Evolutionary conservation across 1,140 invertebrate species (phyloP).

Genomic region (Drosophila sturtevanti): DNA sequence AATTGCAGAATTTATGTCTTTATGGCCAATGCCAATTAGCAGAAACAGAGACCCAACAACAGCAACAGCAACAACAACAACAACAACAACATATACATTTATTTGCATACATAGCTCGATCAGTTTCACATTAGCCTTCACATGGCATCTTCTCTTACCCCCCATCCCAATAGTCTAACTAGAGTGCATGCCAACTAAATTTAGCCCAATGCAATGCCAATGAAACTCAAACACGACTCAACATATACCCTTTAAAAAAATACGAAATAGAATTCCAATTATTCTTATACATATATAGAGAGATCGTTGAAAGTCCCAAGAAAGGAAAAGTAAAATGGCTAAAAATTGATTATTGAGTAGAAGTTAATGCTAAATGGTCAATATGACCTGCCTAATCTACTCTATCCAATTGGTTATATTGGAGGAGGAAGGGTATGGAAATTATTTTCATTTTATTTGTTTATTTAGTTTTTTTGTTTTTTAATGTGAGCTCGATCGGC

Average conservation of each 20-base stretch:
- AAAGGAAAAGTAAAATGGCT: no score
- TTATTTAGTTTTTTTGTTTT: not conserved
- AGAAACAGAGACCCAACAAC: conserved; percentile 32
- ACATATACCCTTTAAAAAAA: not conserved
- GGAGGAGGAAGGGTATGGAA: not conserved
- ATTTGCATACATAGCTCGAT: conserved; percentile 40
- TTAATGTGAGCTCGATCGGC: not conserved
- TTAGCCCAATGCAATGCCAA: not conserved
- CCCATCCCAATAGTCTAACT: not conserved
- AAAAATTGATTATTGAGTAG: no score
- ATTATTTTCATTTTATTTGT: not conserved
- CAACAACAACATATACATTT: not conserved
- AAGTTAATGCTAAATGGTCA: no score
- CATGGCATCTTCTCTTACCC: not conserved
- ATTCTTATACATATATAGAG: no score
- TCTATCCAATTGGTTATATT: not conserved
- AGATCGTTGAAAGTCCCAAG: no score
- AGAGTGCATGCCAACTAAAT: not conserved
- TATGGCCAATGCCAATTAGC: conserved; percentile 82
- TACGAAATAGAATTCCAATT: no score
- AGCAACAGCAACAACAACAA: conserved; percentile 15
- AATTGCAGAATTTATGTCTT: conserved; percentile 77
- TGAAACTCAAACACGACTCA: not conserved
- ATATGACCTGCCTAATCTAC: not conserved
- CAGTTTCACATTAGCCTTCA: conserved; percentile 56